These are phyloP conservation scores for Oasisia sp. DNA, from an alignment of 2,888 invertebrate genomes.

Conservation along the genomic window DNA sequence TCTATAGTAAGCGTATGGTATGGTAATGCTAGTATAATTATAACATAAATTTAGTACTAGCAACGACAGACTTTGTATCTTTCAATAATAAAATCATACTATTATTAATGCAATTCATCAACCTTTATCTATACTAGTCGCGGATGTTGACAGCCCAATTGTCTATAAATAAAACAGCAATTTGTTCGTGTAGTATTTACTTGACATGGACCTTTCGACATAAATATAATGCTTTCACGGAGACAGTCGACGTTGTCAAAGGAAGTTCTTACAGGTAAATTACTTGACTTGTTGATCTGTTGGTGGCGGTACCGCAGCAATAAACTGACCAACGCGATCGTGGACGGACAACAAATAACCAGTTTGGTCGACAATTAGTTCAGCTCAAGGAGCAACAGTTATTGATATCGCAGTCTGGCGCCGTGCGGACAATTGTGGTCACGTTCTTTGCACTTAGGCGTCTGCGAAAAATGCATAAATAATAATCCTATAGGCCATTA, in stretches of 20 bases:
- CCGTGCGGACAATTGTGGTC: neutral
- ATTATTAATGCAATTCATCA: too few species aligned
- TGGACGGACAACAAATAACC: neutral
- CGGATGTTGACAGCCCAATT: too few species aligned
- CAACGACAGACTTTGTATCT: too few species aligned
- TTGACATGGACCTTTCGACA: neutral
- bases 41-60: too few species aligned
- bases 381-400: neutral
- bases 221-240: neutral
- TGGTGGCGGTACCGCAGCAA: neutral
- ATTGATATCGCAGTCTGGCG: neutral
- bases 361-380: neutral
- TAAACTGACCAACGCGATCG: neutral
- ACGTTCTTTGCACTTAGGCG: neutral
- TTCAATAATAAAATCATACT: too few species aligned
- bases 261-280: neutral
- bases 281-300: neutral
- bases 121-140: too few species aligned
- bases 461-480: neutral
- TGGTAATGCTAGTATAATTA: too few species aligned
- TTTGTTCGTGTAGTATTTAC: neutral
- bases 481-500: neutral
- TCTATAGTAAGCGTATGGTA: too few species aligned
- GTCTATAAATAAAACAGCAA: too few species aligned
- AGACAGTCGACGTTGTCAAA: neutral